Percentiles rank a stretch among this genome's conserved stretches.
Conservation (phyloP, 1,140 invertebrate genomes). For the Calephelis virginiensis region DNA sequence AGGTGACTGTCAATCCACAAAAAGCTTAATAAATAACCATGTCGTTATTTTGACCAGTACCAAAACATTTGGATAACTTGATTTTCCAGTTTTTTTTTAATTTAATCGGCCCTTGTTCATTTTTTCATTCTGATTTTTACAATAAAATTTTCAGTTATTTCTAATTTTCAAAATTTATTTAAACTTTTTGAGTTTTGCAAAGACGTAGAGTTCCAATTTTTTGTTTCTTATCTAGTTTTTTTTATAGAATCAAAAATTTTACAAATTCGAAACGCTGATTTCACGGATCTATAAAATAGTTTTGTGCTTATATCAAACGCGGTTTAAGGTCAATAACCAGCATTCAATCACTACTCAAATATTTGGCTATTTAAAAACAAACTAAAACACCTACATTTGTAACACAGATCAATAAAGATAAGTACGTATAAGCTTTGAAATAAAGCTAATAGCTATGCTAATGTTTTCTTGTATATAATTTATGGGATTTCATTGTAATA, state of each 20-base stretch:
- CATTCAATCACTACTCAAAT: conserved; percentile 7
- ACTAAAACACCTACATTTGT: conserved; percentile 8
- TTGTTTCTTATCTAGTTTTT: too few species aligned
- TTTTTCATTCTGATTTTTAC: too few species aligned
- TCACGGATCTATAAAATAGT: neutral
- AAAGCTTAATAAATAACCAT: conserved; percentile 13
- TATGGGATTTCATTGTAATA: too few species aligned
- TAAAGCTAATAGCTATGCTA: too few species aligned
- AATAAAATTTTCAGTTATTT: too few species aligned
- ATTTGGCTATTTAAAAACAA: conserved; percentile 13
- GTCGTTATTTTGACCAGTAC: conserved; percentile 8
- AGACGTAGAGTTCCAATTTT: too few species aligned
- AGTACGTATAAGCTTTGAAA: neutral
- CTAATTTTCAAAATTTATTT: too few species aligned
- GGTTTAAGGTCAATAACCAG: conserved; percentile 2
- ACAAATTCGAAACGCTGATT: too few species aligned
- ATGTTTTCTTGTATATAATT: too few species aligned
- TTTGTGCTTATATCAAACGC: neutral
- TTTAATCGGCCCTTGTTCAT: too few species aligned
- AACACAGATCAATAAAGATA: conserved; percentile 1
- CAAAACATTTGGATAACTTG: neutral
- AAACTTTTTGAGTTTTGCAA: too few species aligned
- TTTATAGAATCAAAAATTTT: too few species aligned
- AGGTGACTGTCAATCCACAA: conserved; percentile 47
- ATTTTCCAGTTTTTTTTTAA: conserved; percentile 9